phyloP scores from a whole-genome alignment of 2,888 invertebrate genomes.

The Agapostemon virescens region DNA sequence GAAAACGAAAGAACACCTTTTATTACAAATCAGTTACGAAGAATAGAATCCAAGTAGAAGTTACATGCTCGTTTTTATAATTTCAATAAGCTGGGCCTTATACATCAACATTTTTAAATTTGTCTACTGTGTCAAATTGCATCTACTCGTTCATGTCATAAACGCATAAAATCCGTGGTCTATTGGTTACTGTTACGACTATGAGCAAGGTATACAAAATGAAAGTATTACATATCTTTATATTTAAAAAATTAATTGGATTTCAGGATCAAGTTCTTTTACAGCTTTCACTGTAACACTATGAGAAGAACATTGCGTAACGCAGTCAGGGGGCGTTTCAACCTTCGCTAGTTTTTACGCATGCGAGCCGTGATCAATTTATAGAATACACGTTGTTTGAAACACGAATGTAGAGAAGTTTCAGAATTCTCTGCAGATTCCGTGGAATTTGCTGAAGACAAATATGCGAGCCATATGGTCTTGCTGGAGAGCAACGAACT shows the following conservation, averaged over 20 bases:
- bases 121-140: no score
- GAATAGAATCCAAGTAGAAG: no score
- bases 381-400: slow-evolving; percentile 13
- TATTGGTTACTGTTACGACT: no score
- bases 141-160: no score
- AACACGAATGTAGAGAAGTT: neutral
- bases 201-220: neutral
- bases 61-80: no score
- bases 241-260: slow-evolving; percentile 14
- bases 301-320: slow-evolving; percentile 27
- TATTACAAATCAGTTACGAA: no score
- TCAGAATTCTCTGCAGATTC: neutral
- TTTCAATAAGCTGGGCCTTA: no score
- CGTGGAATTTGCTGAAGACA: slow-evolving; percentile 36
- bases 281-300: slow-evolving; percentile 18
- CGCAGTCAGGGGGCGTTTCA: slow-evolving; percentile 26
- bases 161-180: no score
- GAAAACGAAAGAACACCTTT: neutral
- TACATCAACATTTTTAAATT: no score
- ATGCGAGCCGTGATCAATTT: slow-evolving; percentile 26
- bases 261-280: neutral
- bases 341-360: slow-evolving; percentile 39
- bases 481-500: slow-evolving; percentile 51
- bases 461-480: slow-evolving; percentile 27
- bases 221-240: neutral